Percentiles rank a stretch among this genome's conserved stretches.
phyloP scores from a whole-genome alignment of 2,113 vertebrate genomes.

The Accipiter cooperii region DNA sequence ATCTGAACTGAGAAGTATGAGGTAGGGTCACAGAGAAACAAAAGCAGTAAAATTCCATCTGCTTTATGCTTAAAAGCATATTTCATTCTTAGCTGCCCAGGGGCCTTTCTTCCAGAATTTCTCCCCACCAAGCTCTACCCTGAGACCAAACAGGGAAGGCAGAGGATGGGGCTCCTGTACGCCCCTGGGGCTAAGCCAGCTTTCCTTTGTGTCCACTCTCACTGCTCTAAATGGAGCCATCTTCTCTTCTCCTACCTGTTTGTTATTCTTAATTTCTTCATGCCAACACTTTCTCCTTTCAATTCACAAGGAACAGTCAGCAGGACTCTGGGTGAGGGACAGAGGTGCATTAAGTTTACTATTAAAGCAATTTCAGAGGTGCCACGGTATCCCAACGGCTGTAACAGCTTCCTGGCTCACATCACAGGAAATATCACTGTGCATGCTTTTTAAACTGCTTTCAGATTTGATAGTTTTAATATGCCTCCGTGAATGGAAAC shows the following conservation, averaged over 20 bases:
- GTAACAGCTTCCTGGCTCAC: not conserved
- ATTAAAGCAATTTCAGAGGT: not conserved
- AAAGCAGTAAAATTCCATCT: not conserved
- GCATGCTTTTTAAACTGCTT: not conserved
- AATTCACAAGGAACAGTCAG: not conserved
- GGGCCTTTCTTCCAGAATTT: not conserved
- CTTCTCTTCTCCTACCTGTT: not conserved
- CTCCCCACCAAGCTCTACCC: not conserved
- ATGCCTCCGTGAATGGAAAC: not conserved
- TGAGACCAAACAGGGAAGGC: accelerated
- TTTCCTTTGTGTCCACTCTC: not conserved
- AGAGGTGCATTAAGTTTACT: not conserved
- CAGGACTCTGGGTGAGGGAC: not conserved
- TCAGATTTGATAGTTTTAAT: not conserved
- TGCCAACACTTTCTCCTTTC: not conserved
- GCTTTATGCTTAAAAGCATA: not conserved
- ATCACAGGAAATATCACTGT: not conserved
- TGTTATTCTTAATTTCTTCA: not conserved
- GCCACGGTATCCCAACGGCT: not conserved
- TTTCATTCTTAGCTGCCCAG: not conserved
- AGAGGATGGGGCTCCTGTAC: accelerated
- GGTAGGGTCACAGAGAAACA: not conserved
- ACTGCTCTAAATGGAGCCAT: not conserved
- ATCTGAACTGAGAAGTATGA: not conserved
- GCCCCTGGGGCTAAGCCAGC: not conserved